Percentiles rank a stretch among this genome's conserved stretches.
These are phyloP conservation scores for Allobates femoralis DNA, from an alignment of 2,797 vertebrate species.

Conservation along the genomic window DNA sequence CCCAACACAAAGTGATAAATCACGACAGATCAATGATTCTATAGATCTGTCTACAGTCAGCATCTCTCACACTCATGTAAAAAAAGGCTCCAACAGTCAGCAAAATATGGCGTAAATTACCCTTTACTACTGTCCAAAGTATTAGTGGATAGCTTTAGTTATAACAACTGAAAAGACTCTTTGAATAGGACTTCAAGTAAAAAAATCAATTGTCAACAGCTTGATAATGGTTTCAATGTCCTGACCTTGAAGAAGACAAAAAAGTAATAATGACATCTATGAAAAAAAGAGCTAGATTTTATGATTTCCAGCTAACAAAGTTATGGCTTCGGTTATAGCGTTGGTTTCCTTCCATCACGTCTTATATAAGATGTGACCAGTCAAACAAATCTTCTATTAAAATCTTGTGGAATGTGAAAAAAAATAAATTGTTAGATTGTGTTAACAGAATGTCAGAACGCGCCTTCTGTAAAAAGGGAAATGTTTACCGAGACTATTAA, in stretches of 20 bases:
- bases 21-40: too few species aligned
- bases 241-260: not conserved
- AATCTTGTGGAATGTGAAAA: not conserved
- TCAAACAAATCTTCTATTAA: constrained; percentile 13
- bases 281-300: not conserved
- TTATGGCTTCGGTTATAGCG: not conserved
- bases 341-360: not conserved
- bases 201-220: too few species aligned
- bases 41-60: too few species aligned
- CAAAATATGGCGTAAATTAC: too few species aligned
- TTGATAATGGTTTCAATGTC: too few species aligned
- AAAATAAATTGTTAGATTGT: not conserved
- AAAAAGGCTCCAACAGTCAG: too few species aligned
- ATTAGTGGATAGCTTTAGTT: too few species aligned
- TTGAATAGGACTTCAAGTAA: too few species aligned
- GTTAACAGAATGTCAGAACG: not conserved
- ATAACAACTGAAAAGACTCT: too few species aligned
- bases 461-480: not conserved
- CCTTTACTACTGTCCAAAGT: too few species aligned
- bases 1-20: too few species aligned
- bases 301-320: not conserved
- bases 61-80: too few species aligned
- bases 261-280: not conserved
- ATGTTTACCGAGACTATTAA: not conserved
- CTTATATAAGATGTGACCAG: not conserved